Evolutionary conservation across 1,140 invertebrate species (phyloP).

Genomic region (Diorhabda elongata): DNA sequence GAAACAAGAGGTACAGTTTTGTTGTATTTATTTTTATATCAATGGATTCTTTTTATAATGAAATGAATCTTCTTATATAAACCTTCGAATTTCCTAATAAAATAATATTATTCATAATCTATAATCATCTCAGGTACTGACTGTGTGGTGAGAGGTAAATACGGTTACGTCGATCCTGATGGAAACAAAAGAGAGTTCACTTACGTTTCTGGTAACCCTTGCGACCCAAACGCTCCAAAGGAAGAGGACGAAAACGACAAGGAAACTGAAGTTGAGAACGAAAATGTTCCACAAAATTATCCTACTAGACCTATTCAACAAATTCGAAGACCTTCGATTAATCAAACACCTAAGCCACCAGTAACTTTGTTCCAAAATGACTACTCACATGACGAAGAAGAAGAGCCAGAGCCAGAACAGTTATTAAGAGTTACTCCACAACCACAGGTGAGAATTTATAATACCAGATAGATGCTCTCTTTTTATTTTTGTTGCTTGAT

Average conservation of each 20-base stretch:
- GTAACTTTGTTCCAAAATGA: slow-evolving; percentile 64
- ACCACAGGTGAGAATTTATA: slow-evolving; percentile 22
- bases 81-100: no score
- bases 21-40: neutral
- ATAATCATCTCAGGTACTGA: slow-evolving; percentile 55
- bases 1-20: slow-evolving; percentile 63
- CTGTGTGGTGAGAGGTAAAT: slow-evolving; percentile 82
- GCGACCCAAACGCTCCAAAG: slow-evolving; percentile 74
- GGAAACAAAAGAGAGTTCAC: slow-evolving; percentile 84
- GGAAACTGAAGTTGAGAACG: slow-evolving; percentile 56
- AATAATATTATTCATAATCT: neutral
- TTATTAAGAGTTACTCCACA: slow-evolving; percentile 46
- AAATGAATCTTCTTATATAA: neutral
- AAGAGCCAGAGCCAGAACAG: slow-evolving; percentile 57
- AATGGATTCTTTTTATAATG: neutral
- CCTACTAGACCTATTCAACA: slow-evolving; percentile 54
- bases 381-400: slow-evolving; percentile 55
- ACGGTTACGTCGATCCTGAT: slow-evolving; percentile 83
- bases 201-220: slow-evolving; percentile 87
- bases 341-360: slow-evolving; percentile 54
- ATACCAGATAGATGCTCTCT: neutral
- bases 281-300: slow-evolving; percentile 61
- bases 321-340: slow-evolving; percentile 40
- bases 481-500: neutral
- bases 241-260: slow-evolving; percentile 55